Percentiles rank a stretch among this genome's conserved stretches.
Evolutionary conservation across 2,113 vertebrate species (phyloP).

Genomic region (Calidris pugnax): DNA sequence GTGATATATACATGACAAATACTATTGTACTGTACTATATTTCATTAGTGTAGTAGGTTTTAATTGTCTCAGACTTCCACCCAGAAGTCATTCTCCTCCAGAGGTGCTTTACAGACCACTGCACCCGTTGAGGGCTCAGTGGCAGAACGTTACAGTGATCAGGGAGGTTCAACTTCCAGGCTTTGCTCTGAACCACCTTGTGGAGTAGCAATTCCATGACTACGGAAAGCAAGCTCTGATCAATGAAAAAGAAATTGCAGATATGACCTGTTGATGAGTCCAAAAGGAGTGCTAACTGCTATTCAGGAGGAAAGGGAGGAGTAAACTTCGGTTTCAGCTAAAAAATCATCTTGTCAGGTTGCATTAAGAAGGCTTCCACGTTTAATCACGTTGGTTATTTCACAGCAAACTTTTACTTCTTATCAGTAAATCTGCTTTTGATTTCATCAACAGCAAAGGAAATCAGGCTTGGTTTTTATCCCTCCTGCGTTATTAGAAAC

Average conservation of each 20-base stretch:
- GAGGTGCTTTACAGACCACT: not conserved
- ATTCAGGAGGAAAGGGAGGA: not conserved
- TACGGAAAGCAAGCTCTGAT: not conserved
- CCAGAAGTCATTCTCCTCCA: not conserved
- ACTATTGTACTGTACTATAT: not conserved
- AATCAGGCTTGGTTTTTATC: not conserved
- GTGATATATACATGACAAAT: not conserved
- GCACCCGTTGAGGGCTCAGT: not conserved
- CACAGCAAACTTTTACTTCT: not conserved
- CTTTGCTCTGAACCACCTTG: not conserved
- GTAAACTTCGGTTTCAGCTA: not conserved
- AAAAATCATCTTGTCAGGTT: not conserved
- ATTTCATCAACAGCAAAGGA: not conserved
- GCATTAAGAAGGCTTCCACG: not conserved
- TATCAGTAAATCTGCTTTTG: not conserved
- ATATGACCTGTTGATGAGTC: not conserved
- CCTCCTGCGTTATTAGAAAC: not conserved
- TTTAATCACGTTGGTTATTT: not conserved
- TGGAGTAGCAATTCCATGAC: not conserved
- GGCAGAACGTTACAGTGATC: not conserved
- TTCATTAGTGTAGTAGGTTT: not conserved
- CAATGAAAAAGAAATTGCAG: not conserved
- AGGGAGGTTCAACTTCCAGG: not conserved
- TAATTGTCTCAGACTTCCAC: not conserved
- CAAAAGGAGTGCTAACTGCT: not conserved